phyloP scores from a whole-genome alignment of 1,140 invertebrate genomes.

The Drosophila pandora region DNA sequence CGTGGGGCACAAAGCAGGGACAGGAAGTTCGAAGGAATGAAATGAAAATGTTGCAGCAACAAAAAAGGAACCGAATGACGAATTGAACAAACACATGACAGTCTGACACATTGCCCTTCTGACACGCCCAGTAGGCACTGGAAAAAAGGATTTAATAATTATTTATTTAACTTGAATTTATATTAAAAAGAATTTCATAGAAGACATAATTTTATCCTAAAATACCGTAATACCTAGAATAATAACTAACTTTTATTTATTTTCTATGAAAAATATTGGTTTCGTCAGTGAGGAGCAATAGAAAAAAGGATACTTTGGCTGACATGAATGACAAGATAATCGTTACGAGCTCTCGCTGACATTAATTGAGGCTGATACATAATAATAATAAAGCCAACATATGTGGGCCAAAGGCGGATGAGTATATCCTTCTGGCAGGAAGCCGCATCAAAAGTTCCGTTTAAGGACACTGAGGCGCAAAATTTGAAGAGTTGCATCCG shows the following conservation, averaged over 20 bases:
- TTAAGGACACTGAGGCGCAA: constrained; percentile 12
- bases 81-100: constrained; percentile 77
- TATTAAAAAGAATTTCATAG: background rate
- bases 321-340: constrained; percentile 78
- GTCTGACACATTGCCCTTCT: constrained; percentile 56
- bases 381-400: constrained; percentile 61
- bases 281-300: constrained; percentile 1
- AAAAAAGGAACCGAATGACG: constrained; percentile 70
- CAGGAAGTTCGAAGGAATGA: constrained; percentile 25
- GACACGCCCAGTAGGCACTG: constrained; percentile 27
- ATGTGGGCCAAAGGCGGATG: constrained; percentile 7
- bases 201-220: background rate
- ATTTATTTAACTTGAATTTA: background rate
- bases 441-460: constrained; percentile 18
- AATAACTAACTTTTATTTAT: too few species aligned
- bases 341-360: constrained; percentile 69
- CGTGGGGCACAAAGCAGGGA: background rate
- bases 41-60: constrained; percentile 59
- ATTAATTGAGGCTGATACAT: constrained; percentile 80
- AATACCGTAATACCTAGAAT: background rate
- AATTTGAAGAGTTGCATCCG: constrained; percentile 21
- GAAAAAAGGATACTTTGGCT: constrained; percentile 44
- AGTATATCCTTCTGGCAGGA: background rate
- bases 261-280: background rate
- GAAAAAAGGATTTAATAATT: constrained; percentile 8